Base-by-base conservation (phyloP, 2,888 invertebrate species). In the Stenolophus ochropezus region DNA sequence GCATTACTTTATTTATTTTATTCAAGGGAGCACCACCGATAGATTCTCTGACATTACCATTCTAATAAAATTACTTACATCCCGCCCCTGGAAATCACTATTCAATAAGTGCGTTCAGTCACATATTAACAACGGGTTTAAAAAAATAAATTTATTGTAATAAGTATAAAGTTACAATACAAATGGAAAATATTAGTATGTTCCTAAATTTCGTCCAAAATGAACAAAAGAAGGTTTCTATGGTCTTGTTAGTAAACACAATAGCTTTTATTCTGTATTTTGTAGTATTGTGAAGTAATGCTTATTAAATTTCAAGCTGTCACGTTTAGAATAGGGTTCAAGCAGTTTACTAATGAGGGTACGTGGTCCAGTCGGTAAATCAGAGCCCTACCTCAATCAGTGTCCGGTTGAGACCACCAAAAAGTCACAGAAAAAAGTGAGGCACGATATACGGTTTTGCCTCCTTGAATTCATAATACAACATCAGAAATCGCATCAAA, bases 301-400 rank as follows among this genome's bases (percentile, higher is more conserved):
- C n/a, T 61, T 61, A 61, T 61, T 61, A 61, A 61, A 61, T 61
- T 61, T 61, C 56, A 25, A 25, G 61, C 61, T 61, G 61, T 61
- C 61, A 14, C 25, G 1, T 20, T 23, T 61, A 61, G 61, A 61
- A 61, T 61, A 61, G 27, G 61, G 61, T 23, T 61, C 20, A 56
- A 61, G 61, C 25, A 61, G 61, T 61, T 56, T 61, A 61, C 25
- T 61, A 61, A 61, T 61, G 61, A 61, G 61, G 61, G 61, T 25
- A 0, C 61, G 4, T 23, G 25, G 23, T n/a, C 21, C 21, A 56
- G 61, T 27, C 61, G 14, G 61, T 61, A 61, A 61, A 61, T 61
- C 61, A 61, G 61, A 14, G 2, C n/a, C 14, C 4, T 21, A 2
- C 61, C 56, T 21, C 21, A 56, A 56, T 56, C 56, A 56, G 56